Evolutionary conservation across 2,888 invertebrate genomes (phyloP).

Genomic region (Esperia sulphurella): DNA sequence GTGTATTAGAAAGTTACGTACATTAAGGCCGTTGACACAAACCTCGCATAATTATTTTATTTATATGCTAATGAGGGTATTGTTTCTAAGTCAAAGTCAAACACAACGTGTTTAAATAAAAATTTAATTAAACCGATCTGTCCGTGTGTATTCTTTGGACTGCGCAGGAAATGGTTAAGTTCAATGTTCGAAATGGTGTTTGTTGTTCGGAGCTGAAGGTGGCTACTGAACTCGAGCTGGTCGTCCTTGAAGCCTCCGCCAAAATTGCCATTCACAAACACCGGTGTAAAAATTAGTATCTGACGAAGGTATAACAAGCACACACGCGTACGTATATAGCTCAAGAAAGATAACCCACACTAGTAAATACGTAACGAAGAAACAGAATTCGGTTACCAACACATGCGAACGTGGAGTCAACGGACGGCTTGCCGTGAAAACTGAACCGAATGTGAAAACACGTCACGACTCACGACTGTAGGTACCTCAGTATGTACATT

Average conservation of each 20-base stretch:
- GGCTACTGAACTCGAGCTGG: conserved; percentile 71
- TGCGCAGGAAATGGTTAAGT: conserved; percentile 65
- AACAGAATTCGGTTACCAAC: conserved; percentile 29
- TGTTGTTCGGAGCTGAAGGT: conserved; percentile 71
- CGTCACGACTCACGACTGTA: conserved; percentile 5
- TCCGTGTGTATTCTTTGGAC: conserved; percentile 43
- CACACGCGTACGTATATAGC: conserved; percentile 30
- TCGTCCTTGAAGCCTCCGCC: conserved; percentile 69
- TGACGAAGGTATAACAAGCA: conserved; percentile 33
- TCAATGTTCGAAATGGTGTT: conserved; percentile 74
- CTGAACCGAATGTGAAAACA: conserved; percentile 27
- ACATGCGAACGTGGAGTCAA: conserved; percentile 40
- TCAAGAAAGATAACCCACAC: conserved; percentile 46
- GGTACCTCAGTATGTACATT: no score
- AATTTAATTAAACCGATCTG: conserved; percentile 46
- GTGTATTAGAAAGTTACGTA: no score
- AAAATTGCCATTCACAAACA: conserved; percentile 63
- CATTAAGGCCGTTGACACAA: conserved; percentile 40
- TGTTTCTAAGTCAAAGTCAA: conserved; percentile 63
- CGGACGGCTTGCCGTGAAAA: conserved; percentile 40
- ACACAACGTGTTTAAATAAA: conserved; percentile 31
- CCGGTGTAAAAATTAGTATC: conserved; percentile 22
- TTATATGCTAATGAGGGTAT: conserved; percentile 58
- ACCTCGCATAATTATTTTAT: conserved; percentile 32
- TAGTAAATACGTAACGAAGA: conserved; percentile 12